Evolutionary conservation across 2,797 vertebrate genomes (phyloP).

Genomic region (Pagetopsis macropterus): DNA sequence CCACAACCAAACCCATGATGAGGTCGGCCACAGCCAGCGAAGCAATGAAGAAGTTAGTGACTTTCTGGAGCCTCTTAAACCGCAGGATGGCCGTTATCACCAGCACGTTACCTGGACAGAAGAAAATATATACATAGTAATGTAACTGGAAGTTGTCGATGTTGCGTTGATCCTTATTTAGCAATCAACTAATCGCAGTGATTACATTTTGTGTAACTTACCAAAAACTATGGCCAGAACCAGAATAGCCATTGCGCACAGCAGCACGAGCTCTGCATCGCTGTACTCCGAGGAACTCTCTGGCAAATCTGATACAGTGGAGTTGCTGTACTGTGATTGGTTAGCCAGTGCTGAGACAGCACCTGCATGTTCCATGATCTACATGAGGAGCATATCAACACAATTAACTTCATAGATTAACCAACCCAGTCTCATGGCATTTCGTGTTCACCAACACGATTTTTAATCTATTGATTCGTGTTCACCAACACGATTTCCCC

Average conservation of each 20-base stretch:
- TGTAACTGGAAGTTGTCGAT: background rate
- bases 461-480: too few species aligned
- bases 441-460: too few species aligned
- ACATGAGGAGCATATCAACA: slow-evolving; percentile 33
- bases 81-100: slow-evolving; percentile 94
- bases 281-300: slow-evolving; percentile 53
- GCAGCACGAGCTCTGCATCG: slow-evolving; percentile 85
- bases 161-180: background rate
- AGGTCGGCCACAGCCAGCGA: slow-evolving; percentile 95
- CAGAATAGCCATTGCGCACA: slow-evolving; percentile 91
- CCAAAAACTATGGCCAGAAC: slow-evolving; percentile 93
- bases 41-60: slow-evolving; percentile 98
- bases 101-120: slow-evolving; percentile 87
- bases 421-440: too few species aligned
- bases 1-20: slow-evolving; percentile 95
- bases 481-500: too few species aligned
- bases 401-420: too few species aligned
- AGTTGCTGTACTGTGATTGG: slow-evolving; percentile 53
- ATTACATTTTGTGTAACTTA: slow-evolving; percentile 36
- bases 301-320: slow-evolving; percentile 3
- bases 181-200: background rate
- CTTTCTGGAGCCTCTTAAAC: slow-evolving; percentile 94
- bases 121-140: background rate
- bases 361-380: slow-evolving; percentile 74
- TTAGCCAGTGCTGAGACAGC: slow-evolving; percentile 48